phyloP scores from a whole-genome alignment of 2,888 invertebrate species.

The Sphaeridia pumilis region DNA sequence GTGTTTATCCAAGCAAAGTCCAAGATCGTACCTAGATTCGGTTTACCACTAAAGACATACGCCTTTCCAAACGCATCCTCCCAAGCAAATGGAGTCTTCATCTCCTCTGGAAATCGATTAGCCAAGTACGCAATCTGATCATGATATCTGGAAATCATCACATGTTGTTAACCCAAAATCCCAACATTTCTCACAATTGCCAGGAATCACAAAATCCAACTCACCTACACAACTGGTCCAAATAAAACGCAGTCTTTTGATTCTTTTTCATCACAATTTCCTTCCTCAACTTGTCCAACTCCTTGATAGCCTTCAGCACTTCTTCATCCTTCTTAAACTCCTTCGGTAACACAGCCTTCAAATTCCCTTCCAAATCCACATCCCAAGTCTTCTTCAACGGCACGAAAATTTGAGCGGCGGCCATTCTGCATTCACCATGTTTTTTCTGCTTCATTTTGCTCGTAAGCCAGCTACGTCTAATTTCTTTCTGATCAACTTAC shows the following conservation, averaged over 20 bases:
- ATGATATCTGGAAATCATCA: slow-evolving; percentile 65
- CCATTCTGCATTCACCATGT: no score
- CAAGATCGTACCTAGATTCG: slow-evolving; percentile 66
- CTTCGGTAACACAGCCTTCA: slow-evolving; percentile 8
- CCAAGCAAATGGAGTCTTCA: slow-evolving; percentile 93
- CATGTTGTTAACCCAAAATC: background rate
- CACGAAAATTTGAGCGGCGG: slow-evolving; percentile 17
- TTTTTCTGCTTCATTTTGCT: no score
- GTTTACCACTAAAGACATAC: slow-evolving; percentile 79
- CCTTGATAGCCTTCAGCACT: slow-evolving; percentile 14
- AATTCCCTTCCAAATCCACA: slow-evolving; percentile 16
- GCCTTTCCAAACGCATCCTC: slow-evolving; percentile 97
- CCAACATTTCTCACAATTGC: background rate
- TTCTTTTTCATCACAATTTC: slow-evolving; percentile 19
- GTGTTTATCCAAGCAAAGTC: background rate
- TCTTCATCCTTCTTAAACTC: background rate
- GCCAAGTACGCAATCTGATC: slow-evolving; percentile 88
- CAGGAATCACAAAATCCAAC: background rate
- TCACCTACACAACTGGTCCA: slow-evolving; percentile 25
- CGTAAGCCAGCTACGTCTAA: no score
- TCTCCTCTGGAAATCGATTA: slow-evolving; percentile 80
- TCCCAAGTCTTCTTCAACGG: slow-evolving; percentile 24
- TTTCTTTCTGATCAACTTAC: no score
- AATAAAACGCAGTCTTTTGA: slow-evolving; percentile 19
- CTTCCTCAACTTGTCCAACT: slow-evolving; percentile 24